Percentiles rank a stretch among this genome's conserved stretches.
These are phyloP conservation scores for Anolis carolinensis DNA, from an alignment of 2,113 vertebrate genomes.

Conservation along the genomic window DNA sequence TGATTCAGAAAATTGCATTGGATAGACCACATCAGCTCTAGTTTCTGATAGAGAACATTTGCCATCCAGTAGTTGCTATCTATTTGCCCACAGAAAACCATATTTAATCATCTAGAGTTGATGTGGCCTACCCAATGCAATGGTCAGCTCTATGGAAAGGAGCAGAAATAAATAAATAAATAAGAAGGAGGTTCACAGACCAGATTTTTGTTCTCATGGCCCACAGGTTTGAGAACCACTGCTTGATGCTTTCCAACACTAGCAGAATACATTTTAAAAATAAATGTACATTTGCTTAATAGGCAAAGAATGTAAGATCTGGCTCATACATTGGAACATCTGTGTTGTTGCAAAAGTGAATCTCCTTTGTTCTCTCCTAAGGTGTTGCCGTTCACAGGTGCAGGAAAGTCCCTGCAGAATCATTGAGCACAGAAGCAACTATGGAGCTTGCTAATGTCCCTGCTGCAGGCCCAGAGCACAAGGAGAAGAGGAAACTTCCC, in stretches of 20 bases:
- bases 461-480: background rate
- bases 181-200: too few relatives aligned
- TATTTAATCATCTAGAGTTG: too few relatives aligned
- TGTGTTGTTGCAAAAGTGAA: background rate
- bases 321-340: background rate
- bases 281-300: background rate
- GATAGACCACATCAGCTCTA: too few relatives aligned
- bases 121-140: too few relatives aligned
- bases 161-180: too few relatives aligned
- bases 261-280: background rate
- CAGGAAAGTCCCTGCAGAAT: background rate
- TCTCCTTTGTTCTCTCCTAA: background rate
- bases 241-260: background rate
- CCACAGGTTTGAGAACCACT: too few relatives aligned
- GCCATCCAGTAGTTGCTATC: too few relatives aligned
- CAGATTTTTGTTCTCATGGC: too few relatives aligned
- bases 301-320: background rate
- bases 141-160: too few relatives aligned
- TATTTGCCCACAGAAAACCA: too few relatives aligned
- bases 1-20: too few relatives aligned
- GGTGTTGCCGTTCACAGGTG: slow-evolving; percentile 10
- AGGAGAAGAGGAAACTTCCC: background rate
- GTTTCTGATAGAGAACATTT: too few relatives aligned
- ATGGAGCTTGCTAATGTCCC: background rate
- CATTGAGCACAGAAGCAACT: rapidly evolving